These are phyloP conservation scores for Abrostola tripartita DNA, from an alignment of 2,888 invertebrate genomes.

Conservation along the genomic window DNA sequence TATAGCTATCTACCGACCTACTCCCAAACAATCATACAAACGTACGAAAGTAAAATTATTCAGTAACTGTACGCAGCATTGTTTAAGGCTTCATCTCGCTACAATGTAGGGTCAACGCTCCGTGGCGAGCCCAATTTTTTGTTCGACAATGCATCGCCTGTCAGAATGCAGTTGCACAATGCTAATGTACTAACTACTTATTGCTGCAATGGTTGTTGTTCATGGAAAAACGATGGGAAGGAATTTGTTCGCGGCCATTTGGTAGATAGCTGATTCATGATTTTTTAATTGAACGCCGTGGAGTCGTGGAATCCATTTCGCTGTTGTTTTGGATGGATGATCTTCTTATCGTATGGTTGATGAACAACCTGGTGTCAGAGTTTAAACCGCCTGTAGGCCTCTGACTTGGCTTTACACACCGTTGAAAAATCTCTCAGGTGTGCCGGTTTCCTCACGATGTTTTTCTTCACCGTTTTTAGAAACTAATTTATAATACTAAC, in stretches of 20 bases:
- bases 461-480: too few species aligned
- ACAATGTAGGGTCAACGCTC: slow-evolving; percentile 46
- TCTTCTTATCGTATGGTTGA: too few species aligned
- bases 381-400: too few species aligned
- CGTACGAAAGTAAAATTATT: slow-evolving; percentile 41
- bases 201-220: slow-evolving; percentile 38
- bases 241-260: slow-evolving; percentile 6
- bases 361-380: too few species aligned
- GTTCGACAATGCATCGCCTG: slow-evolving; percentile 51
- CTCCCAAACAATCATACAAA: slow-evolving; percentile 22
- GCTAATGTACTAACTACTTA: slow-evolving; percentile 39
- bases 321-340: too few species aligned
- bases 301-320: not conserved
- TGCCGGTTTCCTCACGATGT: too few species aligned
- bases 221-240: slow-evolving; percentile 48
- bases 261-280: not conserved
- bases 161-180: slow-evolving; percentile 59
- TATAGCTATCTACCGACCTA: not conserved
- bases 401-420: too few species aligned
- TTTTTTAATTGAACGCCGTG: not conserved
- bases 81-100: slow-evolving; percentile 45
- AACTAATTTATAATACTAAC: too few species aligned
- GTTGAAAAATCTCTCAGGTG: too few species aligned
- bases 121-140: slow-evolving; percentile 51
- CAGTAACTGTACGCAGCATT: slow-evolving; percentile 41